Evolutionary conservation across 2,888 invertebrate species (phyloP).

Genomic region (Melikaiella ostensackeni): DNA sequence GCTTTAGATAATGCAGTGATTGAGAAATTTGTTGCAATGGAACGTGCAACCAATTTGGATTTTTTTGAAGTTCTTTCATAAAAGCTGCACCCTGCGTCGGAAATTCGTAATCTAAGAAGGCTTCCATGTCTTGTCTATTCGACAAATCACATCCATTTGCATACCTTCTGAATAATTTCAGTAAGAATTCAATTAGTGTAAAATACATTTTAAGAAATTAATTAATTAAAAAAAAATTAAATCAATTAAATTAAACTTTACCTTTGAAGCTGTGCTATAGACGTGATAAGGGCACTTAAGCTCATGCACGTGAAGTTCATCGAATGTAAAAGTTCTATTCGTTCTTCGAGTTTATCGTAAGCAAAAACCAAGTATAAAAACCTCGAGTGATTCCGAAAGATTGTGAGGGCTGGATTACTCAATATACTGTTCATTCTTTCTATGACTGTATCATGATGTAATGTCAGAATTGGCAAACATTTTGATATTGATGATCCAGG

Average conservation of each 20-base stretch:
- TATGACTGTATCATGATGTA: not conserved
- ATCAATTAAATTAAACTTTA: conserved; percentile 1
- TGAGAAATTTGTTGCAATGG: conserved; percentile 4
- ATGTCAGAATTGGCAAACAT: not conserved
- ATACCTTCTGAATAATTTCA: not conserved
- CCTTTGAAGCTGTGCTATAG: not conserved
- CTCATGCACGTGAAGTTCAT: not conserved
- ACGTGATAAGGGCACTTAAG: not conserved
- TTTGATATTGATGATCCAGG: not conserved
- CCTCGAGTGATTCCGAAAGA: conserved; percentile 8
- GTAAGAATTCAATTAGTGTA: not conserved
- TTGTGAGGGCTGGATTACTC: not conserved
- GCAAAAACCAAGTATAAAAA: not conserved
- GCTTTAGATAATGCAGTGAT: not conserved
- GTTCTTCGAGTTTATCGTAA: not conserved
- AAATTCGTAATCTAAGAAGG: conserved; percentile 6
- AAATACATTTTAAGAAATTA: not conserved
- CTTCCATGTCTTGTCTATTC: not conserved
- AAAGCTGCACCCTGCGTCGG: not conserved
- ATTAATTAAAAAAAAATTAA: not conserved
- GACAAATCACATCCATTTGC: not conserved
- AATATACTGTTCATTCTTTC: not conserved
- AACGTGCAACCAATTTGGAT: conserved; percentile 18
- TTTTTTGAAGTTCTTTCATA: not conserved
- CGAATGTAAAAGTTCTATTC: not conserved